These are phyloP conservation scores for Hozukius guyotensis DNA, from an alignment of 2,797 vertebrate species.

Conservation along the genomic window DNA sequence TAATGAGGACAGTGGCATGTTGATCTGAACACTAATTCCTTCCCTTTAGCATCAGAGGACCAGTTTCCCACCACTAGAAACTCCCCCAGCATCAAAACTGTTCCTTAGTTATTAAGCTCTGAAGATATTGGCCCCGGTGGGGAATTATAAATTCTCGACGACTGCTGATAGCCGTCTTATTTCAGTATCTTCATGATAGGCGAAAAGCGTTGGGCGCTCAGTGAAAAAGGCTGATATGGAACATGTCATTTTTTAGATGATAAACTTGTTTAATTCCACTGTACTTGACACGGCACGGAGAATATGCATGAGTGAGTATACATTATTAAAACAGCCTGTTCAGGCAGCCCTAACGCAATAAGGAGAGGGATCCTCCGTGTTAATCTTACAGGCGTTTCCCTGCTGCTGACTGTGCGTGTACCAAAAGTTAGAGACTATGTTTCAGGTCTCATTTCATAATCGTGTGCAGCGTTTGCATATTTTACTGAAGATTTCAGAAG, in stretches of 20 bases:
- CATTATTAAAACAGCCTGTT: slow-evolving; percentile 80
- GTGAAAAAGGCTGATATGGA: slow-evolving; percentile 61
- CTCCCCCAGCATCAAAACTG: slow-evolving; percentile 23
- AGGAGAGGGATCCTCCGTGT: slow-evolving; percentile 64
- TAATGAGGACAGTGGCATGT: background rate
- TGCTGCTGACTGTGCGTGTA: slow-evolving; percentile 69
- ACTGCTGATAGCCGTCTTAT: slow-evolving; percentile 62
- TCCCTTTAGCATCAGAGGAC: slow-evolving; percentile 14
- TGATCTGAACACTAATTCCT: slow-evolving; percentile 11
- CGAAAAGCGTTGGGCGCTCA: slow-evolving; percentile 35
- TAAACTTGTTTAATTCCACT: slow-evolving; percentile 81
- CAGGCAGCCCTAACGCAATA: slow-evolving; percentile 62
- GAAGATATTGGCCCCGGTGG: slow-evolving; percentile 52
- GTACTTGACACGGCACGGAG: slow-evolving; percentile 69
- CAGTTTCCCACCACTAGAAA: slow-evolving; percentile 11
- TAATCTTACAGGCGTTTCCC: slow-evolving; percentile 70
- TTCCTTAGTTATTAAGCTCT: slow-evolving; percentile 51
- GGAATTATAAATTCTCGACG: slow-evolving; percentile 59
- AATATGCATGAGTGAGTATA: slow-evolving; percentile 81
- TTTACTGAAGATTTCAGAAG: slow-evolving; percentile 40
- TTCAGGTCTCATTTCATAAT: slow-evolving; percentile 70
- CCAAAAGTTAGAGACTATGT: slow-evolving; percentile 58
- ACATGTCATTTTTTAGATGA: slow-evolving; percentile 76
- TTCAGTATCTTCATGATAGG: slow-evolving; percentile 61
- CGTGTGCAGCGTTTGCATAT: slow-evolving; percentile 65